Conservation (phyloP, 2,888 invertebrate genomes). For the Andricus quercusramuli region DNA sequence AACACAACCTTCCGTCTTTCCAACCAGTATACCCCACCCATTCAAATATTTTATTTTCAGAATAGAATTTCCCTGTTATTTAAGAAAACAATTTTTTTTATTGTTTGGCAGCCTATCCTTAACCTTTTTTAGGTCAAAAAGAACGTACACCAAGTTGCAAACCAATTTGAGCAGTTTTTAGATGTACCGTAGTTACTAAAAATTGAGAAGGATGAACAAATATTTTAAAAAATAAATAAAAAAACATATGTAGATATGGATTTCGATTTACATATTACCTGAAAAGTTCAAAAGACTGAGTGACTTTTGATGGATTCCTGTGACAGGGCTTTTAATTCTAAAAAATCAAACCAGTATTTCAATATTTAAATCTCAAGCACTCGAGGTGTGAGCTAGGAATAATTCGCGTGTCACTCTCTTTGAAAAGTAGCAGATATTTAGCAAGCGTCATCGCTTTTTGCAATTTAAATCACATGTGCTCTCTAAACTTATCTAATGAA, state of each 20-base stretch:
- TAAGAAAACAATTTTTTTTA: too few relatives aligned
- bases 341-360: neutral
- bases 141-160: too few relatives aligned
- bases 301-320: neutral
- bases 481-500: neutral
- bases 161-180: too few relatives aligned
- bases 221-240: neutral
- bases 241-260: neutral
- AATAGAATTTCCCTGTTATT: too few relatives aligned
- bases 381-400: neutral
- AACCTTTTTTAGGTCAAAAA: too few relatives aligned
- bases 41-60: too few relatives aligned
- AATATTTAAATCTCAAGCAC: neutral
- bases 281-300: neutral
- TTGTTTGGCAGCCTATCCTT: too few relatives aligned
- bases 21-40: too few relatives aligned
- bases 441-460: neutral
- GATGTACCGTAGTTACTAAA: too few relatives aligned
- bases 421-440: neutral
- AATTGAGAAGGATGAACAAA: too few relatives aligned
- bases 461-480: neutral
- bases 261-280: neutral
- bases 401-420: neutral
- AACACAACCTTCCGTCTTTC: too few relatives aligned
- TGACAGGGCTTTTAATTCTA: neutral